phyloP scores from a whole-genome alignment of 2,113 vertebrate species.

The Aythya baeri region DNA sequence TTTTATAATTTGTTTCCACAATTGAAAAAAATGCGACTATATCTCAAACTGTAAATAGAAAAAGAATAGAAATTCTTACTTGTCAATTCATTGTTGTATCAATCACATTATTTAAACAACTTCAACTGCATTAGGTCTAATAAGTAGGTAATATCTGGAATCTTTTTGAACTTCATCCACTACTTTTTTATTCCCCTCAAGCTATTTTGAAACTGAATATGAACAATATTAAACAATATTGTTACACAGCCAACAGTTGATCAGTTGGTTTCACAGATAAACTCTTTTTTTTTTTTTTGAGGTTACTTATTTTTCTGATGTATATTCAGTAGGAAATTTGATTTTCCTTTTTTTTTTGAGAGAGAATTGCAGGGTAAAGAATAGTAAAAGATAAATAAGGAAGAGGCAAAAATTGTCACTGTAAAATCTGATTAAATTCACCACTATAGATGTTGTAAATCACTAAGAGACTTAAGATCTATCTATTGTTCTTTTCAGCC shows the following conservation, averaged over 20 bases:
- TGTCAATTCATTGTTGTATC: neutral
- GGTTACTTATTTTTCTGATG: neutral
- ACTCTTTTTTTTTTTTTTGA: neutral
- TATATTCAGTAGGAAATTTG: neutral
- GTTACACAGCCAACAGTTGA: neutral
- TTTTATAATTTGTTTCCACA: neutral
- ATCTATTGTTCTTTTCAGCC: neutral
- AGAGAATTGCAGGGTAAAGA: neutral
- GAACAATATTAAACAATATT: neutral
- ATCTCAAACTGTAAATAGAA: neutral
- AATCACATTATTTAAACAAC: neutral
- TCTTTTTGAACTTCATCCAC: neutral
- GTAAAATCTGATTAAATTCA: neutral
- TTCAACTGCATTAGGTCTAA: neutral
- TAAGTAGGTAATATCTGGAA: neutral
- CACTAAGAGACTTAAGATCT: neutral
- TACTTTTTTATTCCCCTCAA: neutral
- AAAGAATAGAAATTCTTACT: neutral
- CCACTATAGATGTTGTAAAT: neutral
- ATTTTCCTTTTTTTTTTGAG: neutral
- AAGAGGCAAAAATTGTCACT: neutral
- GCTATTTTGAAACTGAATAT: neutral
- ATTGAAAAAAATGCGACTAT: neutral
- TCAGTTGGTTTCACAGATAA: neutral
- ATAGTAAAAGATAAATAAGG: neutral